Conservation (phyloP, 92 coral and sea anemone genomes). For the Porites rus region DNA sequence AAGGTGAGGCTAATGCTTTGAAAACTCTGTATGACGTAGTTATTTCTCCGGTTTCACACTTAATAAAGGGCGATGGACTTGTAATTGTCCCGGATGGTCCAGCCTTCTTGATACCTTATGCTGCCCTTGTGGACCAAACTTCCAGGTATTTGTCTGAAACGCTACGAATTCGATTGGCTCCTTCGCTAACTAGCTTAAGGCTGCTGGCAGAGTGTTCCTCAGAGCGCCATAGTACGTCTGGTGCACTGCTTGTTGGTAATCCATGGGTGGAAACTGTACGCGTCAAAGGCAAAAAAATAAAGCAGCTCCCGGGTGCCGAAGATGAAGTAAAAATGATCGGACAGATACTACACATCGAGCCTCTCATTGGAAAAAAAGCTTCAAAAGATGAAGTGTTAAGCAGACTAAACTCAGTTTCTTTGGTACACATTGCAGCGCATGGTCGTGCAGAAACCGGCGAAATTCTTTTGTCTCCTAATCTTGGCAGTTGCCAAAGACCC, state of each 20-base stretch:
- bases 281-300: background rate
- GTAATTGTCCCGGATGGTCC: background rate
- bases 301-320: background rate
- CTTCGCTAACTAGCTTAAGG: background rate
- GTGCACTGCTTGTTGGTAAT: conserved; percentile 14
- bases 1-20: background rate
- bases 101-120: background rate
- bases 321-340: background rate
- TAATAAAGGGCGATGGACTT: background rate
- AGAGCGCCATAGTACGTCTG: background rate
- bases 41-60: background rate
- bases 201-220: background rate
- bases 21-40: background rate
- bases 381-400: background rate
- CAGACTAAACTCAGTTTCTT: background rate
- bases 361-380: background rate
- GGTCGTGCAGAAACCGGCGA: background rate
- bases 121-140: background rate
- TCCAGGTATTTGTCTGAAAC: conserved; percentile 1
- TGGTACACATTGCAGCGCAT: conserved; percentile 12
- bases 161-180: background rate
- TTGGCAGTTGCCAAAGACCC: background rate
- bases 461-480: background rate
- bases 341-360: background rate
- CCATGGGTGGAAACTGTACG: background rate